Conservation (phyloP, 2,113 vertebrate genomes). For the Larimichthys polyactis region DNA sequence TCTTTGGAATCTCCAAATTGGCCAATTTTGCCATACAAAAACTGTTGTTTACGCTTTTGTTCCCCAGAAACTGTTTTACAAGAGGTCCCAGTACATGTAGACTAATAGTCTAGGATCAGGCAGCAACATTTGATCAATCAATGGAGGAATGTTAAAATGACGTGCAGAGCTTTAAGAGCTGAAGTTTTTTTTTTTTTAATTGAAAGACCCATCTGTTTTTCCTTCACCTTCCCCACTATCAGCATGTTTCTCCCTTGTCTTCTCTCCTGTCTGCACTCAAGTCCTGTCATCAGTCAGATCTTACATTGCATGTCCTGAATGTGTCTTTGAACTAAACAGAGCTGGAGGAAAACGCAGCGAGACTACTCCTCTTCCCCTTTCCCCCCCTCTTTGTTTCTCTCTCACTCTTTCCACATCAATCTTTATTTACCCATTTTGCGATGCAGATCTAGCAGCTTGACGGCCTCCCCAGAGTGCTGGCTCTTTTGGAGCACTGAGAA, state of each 20-base stretch:
- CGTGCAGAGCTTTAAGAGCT: conserved; percentile 7
- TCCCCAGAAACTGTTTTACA: not conserved
- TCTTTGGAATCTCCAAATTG: conserved; percentile 1
- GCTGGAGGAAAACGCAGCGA: conserved; percentile 37
- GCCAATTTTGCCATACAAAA: not conserved
- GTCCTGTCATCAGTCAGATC: conserved; percentile 48
- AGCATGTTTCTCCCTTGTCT: not conserved
- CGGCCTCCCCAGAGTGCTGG: conserved; percentile 59
- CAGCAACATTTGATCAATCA: not conserved
- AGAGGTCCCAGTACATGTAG: not conserved
- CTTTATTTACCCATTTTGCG: conserved; percentile 70
- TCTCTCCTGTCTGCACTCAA: conserved; percentile 9
- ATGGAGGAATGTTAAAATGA: not conserved
- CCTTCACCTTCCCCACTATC: conserved; percentile 1
- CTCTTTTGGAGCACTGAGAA: conserved; percentile 71
- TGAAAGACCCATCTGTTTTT: not conserved
- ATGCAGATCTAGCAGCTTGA: conserved; percentile 70
- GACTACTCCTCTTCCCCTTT: not conserved
- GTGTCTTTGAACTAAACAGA: conserved; percentile 56
- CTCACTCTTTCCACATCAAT: conserved; percentile 59
- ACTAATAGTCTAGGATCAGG: not conserved
- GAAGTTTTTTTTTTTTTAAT: not conserved
- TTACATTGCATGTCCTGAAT: conserved; percentile 41
- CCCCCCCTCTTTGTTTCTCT: not conserved
- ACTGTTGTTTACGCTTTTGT: not conserved